phyloP scores from a whole-genome alignment of 1,140 invertebrate species.

The Chironomus striatipennis region DNA sequence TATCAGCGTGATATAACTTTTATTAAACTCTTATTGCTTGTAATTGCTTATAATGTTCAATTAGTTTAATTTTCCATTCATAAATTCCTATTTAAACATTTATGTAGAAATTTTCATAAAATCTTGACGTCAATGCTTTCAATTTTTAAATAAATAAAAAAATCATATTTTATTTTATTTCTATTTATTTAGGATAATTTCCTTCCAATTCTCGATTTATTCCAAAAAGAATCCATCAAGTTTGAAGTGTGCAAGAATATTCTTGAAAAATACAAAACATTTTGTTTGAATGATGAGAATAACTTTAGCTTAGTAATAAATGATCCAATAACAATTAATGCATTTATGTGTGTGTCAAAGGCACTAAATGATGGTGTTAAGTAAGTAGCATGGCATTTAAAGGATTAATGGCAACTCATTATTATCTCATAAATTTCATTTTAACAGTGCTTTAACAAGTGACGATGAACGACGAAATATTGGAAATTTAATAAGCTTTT shows the following conservation, averaged over 20 bases:
- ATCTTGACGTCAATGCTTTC: neutral
- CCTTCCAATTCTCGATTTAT: slow-evolving; percentile 79
- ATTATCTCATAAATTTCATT: slow-evolving; percentile 24
- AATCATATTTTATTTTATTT: slow-evolving; percentile 27
- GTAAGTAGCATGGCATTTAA: slow-evolving; percentile 45
- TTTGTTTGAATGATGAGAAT: slow-evolving; percentile 44
- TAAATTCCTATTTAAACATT: no score
- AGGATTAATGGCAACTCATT: neutral
- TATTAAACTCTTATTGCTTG: no score
- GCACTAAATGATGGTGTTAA: slow-evolving; percentile 88
- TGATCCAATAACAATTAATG: slow-evolving; percentile 79
- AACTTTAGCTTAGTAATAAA: slow-evolving; percentile 43
- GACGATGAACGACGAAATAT: slow-evolving; percentile 88
- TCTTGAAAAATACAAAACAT: slow-evolving; percentile 50
- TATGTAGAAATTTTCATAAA: slow-evolving; percentile 24
- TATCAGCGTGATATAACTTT: no score
- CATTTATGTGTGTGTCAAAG: slow-evolving; percentile 76
- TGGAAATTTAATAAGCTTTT: slow-evolving; percentile 68
- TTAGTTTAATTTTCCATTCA: no score
- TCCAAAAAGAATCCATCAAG: slow-evolving; percentile 73
- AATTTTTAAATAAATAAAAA: slow-evolving; percentile 18
- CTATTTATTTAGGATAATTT: slow-evolving; percentile 66
- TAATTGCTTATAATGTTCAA: no score
- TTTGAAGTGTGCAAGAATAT: slow-evolving; percentile 79
- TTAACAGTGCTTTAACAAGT: slow-evolving; percentile 71